phyloP scores from a whole-genome alignment of 2,113 vertebrate species.

The Corythoichthys haematopterus region DNA sequence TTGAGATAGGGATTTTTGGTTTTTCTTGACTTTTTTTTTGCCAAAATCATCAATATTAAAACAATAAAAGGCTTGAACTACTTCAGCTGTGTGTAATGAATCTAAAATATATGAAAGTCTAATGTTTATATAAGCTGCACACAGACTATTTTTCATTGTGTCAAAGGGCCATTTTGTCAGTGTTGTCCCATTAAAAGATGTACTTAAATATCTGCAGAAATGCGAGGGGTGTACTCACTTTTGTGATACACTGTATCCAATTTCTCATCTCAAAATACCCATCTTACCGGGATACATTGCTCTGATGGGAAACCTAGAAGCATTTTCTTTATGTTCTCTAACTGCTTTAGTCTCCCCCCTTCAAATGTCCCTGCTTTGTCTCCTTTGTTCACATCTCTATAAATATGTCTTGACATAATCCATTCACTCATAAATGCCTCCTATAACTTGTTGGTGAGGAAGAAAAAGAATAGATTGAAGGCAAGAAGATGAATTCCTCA shows the following conservation, averaged over 20 bases:
- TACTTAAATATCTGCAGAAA: no score
- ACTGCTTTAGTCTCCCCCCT: slow-evolving; percentile 19
- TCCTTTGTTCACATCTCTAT: slow-evolving; percentile 39
- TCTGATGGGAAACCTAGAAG: slow-evolving; percentile 21
- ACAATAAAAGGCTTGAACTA: no score
- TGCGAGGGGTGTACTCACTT: background rate
- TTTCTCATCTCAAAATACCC: slow-evolving; percentile 51
- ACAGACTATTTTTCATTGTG: no score
- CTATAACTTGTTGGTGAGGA: slow-evolving; percentile 26
- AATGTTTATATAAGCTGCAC: no score
- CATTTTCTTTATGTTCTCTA: slow-evolving; percentile 20
- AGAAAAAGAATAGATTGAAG: slow-evolving; percentile 32
- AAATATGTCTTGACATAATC: slow-evolving; percentile 50
- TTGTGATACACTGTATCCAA: slow-evolving; percentile 3
- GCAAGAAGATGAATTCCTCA: slow-evolving; percentile 39
- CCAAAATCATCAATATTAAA: no score
- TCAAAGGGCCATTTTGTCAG: no score
- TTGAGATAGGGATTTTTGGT: no score
- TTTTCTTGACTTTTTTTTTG: no score
- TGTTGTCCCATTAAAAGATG: no score
- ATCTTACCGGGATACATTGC: slow-evolving; percentile 41
- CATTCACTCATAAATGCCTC: slow-evolving; percentile 36
- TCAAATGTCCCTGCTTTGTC: slow-evolving; percentile 1
- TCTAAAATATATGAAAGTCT: no score
- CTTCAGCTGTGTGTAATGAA: no score